Evolutionary conservation across 2,888 invertebrate genomes (phyloP).

Genomic region (Himalopsyche anomala): DNA sequence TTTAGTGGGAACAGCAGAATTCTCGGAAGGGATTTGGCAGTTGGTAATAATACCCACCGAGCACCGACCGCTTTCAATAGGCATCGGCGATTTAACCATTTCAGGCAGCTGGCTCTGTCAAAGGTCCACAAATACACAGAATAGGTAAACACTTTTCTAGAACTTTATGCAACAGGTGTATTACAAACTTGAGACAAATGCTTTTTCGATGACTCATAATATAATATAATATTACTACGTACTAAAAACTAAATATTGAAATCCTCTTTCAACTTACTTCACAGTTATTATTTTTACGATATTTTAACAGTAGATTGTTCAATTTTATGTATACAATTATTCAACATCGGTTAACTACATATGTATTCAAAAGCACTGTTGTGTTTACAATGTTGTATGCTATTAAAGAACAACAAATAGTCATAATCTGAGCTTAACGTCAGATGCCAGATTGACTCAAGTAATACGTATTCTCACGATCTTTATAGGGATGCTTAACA

Average conservation of each 20-base stretch:
- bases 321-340: no score
- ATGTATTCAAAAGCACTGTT: no score
- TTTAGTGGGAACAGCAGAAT: conserved; percentile 41
- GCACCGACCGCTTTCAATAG: neutral
- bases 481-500: conserved; percentile 40
- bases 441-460: neutral
- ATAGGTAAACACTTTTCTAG: neutral
- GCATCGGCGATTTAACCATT: neutral
- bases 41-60: neutral
- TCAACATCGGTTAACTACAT: no score
- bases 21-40: conserved; percentile 55
- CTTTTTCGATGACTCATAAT: no score
- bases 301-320: no score
- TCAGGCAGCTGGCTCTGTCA: neutral
- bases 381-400: no score
- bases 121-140: neutral
- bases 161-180: neutral
- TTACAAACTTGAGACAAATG: neutral
- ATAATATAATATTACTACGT: no score
- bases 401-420: neutral
- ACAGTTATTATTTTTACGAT: no score
- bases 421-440: neutral
- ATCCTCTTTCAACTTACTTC: no score
- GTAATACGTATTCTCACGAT: neutral
- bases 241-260: no score